phyloP scores from a whole-genome alignment of 1,140 invertebrate genomes.

The Cydia strobilella region DNA sequence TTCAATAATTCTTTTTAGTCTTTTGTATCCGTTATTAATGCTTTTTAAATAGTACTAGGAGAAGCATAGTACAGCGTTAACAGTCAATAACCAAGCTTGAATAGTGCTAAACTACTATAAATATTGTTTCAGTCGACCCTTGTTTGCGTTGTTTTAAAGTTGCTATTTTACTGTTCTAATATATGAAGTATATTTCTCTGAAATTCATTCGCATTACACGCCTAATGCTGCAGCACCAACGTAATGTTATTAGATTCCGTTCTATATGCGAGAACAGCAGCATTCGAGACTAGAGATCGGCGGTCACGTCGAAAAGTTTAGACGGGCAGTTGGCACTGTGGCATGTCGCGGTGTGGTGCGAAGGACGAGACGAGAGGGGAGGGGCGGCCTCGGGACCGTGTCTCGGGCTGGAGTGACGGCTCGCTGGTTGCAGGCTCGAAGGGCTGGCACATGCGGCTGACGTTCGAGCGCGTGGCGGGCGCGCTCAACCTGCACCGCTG shows the following conservation, averaged over 20 bases:
- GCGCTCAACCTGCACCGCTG: conserved; percentile 93
- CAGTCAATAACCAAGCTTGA: conserved; percentile 61
- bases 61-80: conserved; percentile 69
- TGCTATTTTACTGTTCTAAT: conserved; percentile 28
- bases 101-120: conserved; percentile 60
- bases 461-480: conserved; percentile 93
- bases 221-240: conserved; percentile 52
- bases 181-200: conserved; percentile 19
- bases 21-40: conserved; percentile 65
- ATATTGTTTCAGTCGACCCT: conserved; percentile 39
- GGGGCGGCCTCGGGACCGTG: conserved; percentile 9
- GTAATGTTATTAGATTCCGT: neutral
- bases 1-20: conserved; percentile 53
- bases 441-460: conserved; percentile 95
- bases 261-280: neutral
- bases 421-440: conserved; percentile 89
- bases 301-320: neutral
- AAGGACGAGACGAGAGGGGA: conserved; percentile 33
- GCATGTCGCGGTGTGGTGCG: conserved; percentile 33
- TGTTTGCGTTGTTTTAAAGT: conserved; percentile 37
- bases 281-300: conserved; percentile 11
- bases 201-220: conserved; percentile 36
- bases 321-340: conserved; percentile 45
- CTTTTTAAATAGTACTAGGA: conserved; percentile 72
- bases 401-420: conserved; percentile 46